A percentile compares a stretch with the other conserved stretches of the same genome.
Evolutionary conservation across 2,113 vertebrate species (phyloP).

Genomic region (mouse (Mus musculus)): DNA sequence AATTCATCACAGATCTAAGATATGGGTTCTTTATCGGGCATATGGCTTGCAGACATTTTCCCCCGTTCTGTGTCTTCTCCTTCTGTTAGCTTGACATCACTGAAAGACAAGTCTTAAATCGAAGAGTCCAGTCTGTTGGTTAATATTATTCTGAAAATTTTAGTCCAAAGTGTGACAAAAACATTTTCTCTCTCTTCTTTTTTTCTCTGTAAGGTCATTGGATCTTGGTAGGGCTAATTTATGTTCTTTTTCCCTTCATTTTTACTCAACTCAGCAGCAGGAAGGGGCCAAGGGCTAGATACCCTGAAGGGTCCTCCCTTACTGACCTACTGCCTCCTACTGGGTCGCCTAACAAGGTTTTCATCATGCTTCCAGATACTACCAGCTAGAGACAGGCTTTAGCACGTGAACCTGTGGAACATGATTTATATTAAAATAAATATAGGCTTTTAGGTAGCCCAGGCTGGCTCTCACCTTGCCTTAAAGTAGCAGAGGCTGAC

Average conservation of each 20-base stretch:
- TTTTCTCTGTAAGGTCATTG: not conserved
- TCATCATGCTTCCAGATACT: not conserved
- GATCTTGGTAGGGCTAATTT: not conserved
- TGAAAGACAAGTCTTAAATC: not conserved
- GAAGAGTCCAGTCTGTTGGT: not conserved
- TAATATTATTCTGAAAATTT: not conserved
- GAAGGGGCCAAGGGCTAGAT: no score
- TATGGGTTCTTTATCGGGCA: not conserved
- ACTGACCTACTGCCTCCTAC: not conserved
- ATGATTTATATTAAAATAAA: not conserved
- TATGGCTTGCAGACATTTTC: not conserved
- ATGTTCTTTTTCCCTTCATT: not conserved
- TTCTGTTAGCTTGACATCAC: not conserved
- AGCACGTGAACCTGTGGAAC: not conserved
- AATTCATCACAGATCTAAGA: constrained; percentile 10
- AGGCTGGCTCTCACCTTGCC: not conserved
- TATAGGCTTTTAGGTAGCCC: not conserved
- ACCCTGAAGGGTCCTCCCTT: not conserved
- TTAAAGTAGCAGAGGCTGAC: not conserved
- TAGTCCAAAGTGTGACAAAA: not conserved
- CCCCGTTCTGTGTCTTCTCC: not conserved
- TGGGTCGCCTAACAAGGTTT: not conserved
- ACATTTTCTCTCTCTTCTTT: not conserved
- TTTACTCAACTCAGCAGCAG: not conserved
- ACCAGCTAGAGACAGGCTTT: not conserved